Conservation (phyloP, 2,797 vertebrate genomes). For the Megaceryle alcyon region DNA sequence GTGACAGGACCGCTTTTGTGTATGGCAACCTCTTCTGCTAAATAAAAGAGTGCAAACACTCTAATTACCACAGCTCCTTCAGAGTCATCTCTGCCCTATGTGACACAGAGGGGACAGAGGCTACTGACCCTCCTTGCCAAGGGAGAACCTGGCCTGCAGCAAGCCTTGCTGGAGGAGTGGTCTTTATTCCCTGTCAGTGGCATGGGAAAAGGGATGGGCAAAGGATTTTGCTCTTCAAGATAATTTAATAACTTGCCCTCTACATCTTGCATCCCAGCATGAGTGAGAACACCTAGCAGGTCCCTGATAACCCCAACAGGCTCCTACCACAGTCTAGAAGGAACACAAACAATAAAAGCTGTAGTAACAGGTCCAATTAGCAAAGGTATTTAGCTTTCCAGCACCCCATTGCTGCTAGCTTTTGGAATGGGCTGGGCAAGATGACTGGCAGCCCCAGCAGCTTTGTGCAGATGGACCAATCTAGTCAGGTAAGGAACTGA, state of each 20-base stretch:
- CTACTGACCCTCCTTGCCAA: neutral
- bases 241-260: neutral
- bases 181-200: neutral
- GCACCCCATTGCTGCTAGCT: neutral
- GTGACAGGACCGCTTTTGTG: neutral
- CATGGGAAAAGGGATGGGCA: neutral
- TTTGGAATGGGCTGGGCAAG: neutral
- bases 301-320: neutral
- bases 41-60: slow-evolving; percentile 41
- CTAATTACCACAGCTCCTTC: slow-evolving; percentile 64
- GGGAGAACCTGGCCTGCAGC: fast-evolving
- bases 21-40: slow-evolving; percentile 64
- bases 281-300: neutral
- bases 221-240: neutral
- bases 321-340: neutral
- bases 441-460: slow-evolving; percentile 30
- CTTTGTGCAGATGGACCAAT: slow-evolving; percentile 13
- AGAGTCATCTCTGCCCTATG: neutral
- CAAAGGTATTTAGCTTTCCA: neutral
- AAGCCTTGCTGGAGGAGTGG: neutral
- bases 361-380: neutral
- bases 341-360: neutral
- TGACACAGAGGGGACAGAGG: neutral
- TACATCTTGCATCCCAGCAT: neutral
- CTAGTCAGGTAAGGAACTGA: neutral